Evolutionary conservation across 2,888 invertebrate genomes (phyloP).

Genomic region (Caenorhabditis wallacei): DNA sequence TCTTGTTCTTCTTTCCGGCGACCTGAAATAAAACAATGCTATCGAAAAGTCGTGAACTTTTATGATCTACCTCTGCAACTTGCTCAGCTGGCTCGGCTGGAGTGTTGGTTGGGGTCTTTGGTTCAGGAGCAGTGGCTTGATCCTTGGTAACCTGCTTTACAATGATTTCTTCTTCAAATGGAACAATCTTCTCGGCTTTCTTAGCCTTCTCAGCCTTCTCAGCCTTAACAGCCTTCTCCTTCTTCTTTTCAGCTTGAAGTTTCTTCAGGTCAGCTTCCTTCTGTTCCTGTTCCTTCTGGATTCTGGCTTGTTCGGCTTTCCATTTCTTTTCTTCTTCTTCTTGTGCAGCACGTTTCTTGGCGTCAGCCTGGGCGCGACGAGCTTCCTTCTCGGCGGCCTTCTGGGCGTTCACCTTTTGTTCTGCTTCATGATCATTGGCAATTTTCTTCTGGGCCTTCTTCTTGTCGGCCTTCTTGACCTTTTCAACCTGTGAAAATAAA

Average conservation of each 20-base stretch:
- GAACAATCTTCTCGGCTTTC: slow-evolving; percentile 35
- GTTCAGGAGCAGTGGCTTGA: slow-evolving; percentile 40
- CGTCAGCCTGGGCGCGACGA: slow-evolving; percentile 55
- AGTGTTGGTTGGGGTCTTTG: slow-evolving; percentile 58
- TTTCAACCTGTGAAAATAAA: slow-evolving; percentile 37
- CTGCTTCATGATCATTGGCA: slow-evolving; percentile 54
- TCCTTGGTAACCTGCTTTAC: slow-evolving; percentile 55
- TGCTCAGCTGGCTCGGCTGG: slow-evolving; percentile 60
- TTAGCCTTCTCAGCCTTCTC: slow-evolving; percentile 35
- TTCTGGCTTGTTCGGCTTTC: slow-evolving; percentile 64
- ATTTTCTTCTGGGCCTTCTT: slow-evolving; percentile 62
- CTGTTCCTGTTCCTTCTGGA: slow-evolving; percentile 58
- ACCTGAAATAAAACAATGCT: slow-evolving; percentile 41
- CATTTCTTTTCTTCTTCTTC: slow-evolving; percentile 63
- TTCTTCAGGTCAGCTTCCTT: slow-evolving; percentile 64
- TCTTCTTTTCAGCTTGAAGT: slow-evolving; percentile 59
- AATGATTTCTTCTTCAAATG: slow-evolving; percentile 55
- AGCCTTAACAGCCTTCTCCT: slow-evolving; percentile 55
- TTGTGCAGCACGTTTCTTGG: slow-evolving; percentile 64
- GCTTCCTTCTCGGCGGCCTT: slow-evolving; percentile 65
- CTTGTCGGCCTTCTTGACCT: slow-evolving; percentile 60
- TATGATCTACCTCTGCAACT: slow-evolving; percentile 40
- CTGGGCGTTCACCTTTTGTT: slow-evolving; percentile 50
- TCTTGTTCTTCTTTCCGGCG: slow-evolving; percentile 66
- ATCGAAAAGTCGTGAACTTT: slow-evolving; percentile 22